Percentiles rank a stretch among this genome's conserved stretches.
phyloP scores from a whole-genome alignment of 2,113 vertebrate genomes.

The Perccottus glenii region DNA sequence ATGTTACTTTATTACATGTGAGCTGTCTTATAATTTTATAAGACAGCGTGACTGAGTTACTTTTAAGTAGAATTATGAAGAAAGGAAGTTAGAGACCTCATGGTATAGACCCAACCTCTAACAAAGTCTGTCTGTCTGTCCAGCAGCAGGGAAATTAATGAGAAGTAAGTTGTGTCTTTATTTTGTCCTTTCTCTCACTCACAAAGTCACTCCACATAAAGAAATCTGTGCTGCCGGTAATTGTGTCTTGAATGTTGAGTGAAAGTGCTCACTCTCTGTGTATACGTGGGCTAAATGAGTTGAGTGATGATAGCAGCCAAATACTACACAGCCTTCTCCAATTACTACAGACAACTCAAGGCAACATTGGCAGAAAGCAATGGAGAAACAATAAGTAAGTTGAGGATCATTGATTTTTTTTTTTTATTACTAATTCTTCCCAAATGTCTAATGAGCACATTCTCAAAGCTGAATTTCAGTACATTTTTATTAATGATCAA shows the following conservation, averaged over 20 bases:
- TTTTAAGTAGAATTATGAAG: too few relatives aligned
- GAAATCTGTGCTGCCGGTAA: conserved; percentile 62
- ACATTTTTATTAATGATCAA: too few relatives aligned
- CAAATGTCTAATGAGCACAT: not conserved
- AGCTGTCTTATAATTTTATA: too few relatives aligned
- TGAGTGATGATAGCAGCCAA: conserved; percentile 43
- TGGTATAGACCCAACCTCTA: conserved; percentile 31
- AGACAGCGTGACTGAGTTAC: too few relatives aligned
- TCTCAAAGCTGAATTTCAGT: not conserved
- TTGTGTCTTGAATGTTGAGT: conserved; percentile 56
- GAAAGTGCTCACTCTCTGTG: conserved; percentile 42
- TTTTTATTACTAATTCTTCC: not conserved
- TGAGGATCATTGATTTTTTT: not conserved
- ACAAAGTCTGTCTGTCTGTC: conserved; percentile 58
- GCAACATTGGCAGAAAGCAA: conserved; percentile 25
- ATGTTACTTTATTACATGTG: too few relatives aligned
- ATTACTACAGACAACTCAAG: conserved; percentile 32
- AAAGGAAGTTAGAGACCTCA: conserved; percentile 41
- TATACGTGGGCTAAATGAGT: conserved; percentile 60
- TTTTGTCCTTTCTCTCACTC: conserved; percentile 56
- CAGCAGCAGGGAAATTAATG: conserved; percentile 61
- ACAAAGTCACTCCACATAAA: conserved; percentile 52
- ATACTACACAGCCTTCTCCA: conserved; percentile 35
- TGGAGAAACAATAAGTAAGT: not conserved
- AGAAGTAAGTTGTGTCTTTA: conserved; percentile 64